These are phyloP conservation scores for Cecropterus lyciades DNA, from an alignment of 1,140 invertebrate genomes.

Conservation along the genomic window DNA sequence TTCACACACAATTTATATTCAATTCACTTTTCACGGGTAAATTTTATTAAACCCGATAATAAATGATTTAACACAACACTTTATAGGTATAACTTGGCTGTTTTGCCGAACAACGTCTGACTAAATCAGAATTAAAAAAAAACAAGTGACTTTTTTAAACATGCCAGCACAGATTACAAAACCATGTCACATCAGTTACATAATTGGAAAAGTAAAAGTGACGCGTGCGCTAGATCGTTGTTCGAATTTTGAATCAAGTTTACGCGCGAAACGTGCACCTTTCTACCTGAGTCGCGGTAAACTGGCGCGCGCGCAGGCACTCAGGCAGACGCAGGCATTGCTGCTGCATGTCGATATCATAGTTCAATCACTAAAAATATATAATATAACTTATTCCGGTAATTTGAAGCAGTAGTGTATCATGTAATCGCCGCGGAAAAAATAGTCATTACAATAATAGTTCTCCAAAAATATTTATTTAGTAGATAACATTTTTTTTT, in stretches of 20 bases:
- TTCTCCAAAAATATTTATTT: no score
- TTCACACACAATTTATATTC: slow-evolving; percentile 4
- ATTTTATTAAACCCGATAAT: background rate
- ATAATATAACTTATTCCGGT: no score
- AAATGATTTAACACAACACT: background rate
- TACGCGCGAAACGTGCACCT: slow-evolving; percentile 55
- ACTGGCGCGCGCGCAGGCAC: slow-evolving; percentile 48
- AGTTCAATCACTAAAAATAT: slow-evolving; percentile 5
- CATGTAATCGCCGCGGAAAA: no score
- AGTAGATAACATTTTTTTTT: no score
- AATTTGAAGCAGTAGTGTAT: no score
- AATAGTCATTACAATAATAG: no score
- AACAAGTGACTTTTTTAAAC: background rate
- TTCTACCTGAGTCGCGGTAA: slow-evolving; percentile 60
- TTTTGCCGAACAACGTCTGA: background rate
- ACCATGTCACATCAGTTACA: slow-evolving; percentile 46
- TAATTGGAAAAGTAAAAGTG: slow-evolving; percentile 68
- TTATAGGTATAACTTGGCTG: background rate
- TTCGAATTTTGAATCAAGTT: slow-evolving; percentile 57
- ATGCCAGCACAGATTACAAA: slow-evolving; percentile 46
- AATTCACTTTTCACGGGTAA: slow-evolving; percentile 4
- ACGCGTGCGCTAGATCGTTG: slow-evolving; percentile 44
- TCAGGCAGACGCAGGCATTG: background rate
- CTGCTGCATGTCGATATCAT: slow-evolving; percentile 12
- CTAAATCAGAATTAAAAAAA: background rate